These are phyloP conservation scores for Brachystomella parvula DNA, from an alignment of 1,140 invertebrate genomes.

Conservation along the genomic window DNA sequence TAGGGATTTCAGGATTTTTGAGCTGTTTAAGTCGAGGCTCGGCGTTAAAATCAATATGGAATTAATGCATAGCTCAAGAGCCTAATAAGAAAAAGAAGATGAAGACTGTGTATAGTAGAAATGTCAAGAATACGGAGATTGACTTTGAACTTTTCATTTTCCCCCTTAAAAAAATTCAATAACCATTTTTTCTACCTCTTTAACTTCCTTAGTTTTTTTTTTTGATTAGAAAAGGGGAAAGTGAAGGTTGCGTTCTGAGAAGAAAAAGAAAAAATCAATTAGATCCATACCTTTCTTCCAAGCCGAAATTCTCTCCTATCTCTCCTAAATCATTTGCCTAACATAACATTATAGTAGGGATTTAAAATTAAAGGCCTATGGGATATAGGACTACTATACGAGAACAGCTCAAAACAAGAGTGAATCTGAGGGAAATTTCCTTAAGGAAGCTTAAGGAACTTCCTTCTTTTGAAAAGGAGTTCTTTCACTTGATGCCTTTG, in stretches of 20 bases:
- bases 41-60: not conserved
- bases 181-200: slow-evolving; percentile 3
- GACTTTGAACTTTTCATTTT: slow-evolving; percentile 8
- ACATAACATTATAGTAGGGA: not conserved
- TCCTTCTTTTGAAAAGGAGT: too few relatives aligned
- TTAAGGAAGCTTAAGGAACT: too few relatives aligned
- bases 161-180: not conserved
- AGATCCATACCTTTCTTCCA: slow-evolving; percentile 6
- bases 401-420: too few relatives aligned
- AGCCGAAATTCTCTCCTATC: not conserved
- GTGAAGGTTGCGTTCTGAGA: not conserved
- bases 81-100: not conserved
- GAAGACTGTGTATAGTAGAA: not conserved
- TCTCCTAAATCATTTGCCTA: too few relatives aligned
- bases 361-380: not conserved
- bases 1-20: too few relatives aligned
- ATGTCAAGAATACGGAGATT: not conserved
- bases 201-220: too few relatives aligned
- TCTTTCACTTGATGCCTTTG: too few relatives aligned
- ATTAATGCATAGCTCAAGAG: not conserved
- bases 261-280: not conserved
- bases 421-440: too few relatives aligned
- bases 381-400: too few relatives aligned
- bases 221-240: slow-evolving; percentile 2
- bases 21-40: too few relatives aligned